A percentile compares a stretch with the other conserved stretches of the same genome.
Conservation (phyloP, 2,797 vertebrate genomes). For the Threskiornis aethiopicus region DNA sequence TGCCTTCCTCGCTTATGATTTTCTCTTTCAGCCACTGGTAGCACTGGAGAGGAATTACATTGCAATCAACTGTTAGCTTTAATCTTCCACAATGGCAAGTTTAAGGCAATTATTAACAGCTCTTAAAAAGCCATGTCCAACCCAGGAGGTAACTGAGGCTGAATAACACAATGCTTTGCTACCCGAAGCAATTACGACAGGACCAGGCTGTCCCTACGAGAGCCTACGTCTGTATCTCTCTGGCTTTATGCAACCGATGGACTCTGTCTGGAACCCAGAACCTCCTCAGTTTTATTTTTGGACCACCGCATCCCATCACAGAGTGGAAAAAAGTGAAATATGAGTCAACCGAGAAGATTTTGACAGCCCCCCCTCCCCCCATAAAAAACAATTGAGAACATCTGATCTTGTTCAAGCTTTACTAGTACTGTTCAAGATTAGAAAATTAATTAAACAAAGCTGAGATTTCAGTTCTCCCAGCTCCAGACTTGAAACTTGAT, state of each 20-base stretch:
- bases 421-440: not conserved
- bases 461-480: not conserved
- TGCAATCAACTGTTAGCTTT: not conserved
- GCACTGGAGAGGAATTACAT: constrained; percentile 77
- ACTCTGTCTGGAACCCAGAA: not conserved
- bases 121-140: not conserved
- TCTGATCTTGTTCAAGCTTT: not conserved
- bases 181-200: not conserved
- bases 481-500: not conserved
- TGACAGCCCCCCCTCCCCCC: not conserved
- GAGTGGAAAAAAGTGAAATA: not conserved
- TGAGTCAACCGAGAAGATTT: not conserved
- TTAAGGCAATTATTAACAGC: not conserved
- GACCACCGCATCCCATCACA: not conserved
- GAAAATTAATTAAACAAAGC: not conserved
- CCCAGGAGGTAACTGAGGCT: fast-evolving
- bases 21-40: constrained; percentile 99
- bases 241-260: not conserved
- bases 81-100: fast-evolving
- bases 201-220: not conserved
- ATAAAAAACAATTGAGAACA: not conserved
- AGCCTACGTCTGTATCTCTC: not conserved
- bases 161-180: too few species aligned
- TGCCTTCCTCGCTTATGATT: constrained; percentile 94
- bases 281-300: not conserved